phyloP scores from a whole-genome alignment of 2,888 invertebrate genomes.

The Malthinus seriepunctatus region DNA sequence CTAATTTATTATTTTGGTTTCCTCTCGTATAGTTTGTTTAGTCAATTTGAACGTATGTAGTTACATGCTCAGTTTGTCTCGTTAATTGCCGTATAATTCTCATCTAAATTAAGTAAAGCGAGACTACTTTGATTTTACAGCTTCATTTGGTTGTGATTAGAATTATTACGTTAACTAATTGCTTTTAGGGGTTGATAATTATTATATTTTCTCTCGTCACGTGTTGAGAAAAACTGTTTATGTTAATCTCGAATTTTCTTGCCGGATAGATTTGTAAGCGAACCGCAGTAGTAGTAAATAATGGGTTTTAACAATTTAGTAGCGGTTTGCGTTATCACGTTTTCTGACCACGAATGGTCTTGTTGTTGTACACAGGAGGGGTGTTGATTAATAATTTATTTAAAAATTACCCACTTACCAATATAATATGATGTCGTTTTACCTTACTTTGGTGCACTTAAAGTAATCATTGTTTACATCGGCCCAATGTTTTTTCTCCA shows the following conservation, averaged over 20 bases:
- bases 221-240: too few species aligned
- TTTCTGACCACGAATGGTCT: neutral
- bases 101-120: slow-evolving; percentile 1
- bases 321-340: neutral
- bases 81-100: slow-evolving; percentile 15
- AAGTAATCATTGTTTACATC: too few species aligned
- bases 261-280: too few species aligned
- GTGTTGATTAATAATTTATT: neutral
- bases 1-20: neutral
- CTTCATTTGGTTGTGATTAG: neutral
- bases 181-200: too few species aligned
- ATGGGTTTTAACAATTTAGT: neutral
- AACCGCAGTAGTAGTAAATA: slow-evolving; percentile 4
- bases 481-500: too few species aligned
- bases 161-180: too few species aligned
- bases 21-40: neutral
- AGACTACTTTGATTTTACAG: slow-evolving; percentile 1
- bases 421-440: too few species aligned
- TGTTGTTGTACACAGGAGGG: too few species aligned
- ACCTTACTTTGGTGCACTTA: too few species aligned
- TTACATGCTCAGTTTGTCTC: slow-evolving; percentile 12
- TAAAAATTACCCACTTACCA: neutral
- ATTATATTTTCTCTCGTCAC: too few species aligned
- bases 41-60: neutral
- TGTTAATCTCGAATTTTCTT: too few species aligned